A percentile compares a stretch with the other conserved stretches of the same genome.
Conservation (phyloP, 2,888 invertebrate genomes). For the Brachyptera risi region DNA sequence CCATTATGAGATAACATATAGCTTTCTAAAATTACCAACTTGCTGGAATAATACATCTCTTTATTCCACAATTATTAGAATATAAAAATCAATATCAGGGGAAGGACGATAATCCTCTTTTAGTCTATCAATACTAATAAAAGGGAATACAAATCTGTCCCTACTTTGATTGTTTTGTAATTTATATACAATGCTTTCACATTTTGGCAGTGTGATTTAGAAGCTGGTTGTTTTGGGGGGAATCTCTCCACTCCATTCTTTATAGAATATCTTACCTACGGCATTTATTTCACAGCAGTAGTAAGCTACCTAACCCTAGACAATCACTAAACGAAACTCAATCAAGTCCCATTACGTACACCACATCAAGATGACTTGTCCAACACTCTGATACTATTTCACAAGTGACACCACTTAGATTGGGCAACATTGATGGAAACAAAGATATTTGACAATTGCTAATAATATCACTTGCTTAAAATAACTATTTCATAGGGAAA, state of each 20-base stretch:
- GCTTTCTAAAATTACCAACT: too few species aligned
- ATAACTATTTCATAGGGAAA: too few species aligned
- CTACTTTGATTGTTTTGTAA: constrained; percentile 13
- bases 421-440: too few species aligned
- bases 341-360: constrained; percentile 9
- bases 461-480: too few species aligned
- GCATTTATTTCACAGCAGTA: neutral
- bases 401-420: too few species aligned
- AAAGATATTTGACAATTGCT: too few species aligned
- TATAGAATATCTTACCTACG: constrained; percentile 7
- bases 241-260: constrained; percentile 10
- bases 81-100: too few species aligned
- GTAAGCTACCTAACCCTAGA: constrained; percentile 13
- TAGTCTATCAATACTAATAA: constrained; percentile 6
- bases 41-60: too few species aligned
- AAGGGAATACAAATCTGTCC: constrained; percentile 12
- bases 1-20: too few species aligned
- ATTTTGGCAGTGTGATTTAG: constrained; percentile 29
- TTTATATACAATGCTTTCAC: constrained; percentile 30
- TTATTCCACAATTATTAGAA: too few species aligned
- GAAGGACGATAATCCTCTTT: neutral
- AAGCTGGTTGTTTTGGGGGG: constrained; percentile 28
- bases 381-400: neutral
- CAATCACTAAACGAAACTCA: neutral
- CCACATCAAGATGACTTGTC: neutral